Evolutionary conservation across 2,888 invertebrate species (phyloP), one percentile per base, ranked within the genome.

Genomic region (Dasysyrphus albostriatus): DNA sequence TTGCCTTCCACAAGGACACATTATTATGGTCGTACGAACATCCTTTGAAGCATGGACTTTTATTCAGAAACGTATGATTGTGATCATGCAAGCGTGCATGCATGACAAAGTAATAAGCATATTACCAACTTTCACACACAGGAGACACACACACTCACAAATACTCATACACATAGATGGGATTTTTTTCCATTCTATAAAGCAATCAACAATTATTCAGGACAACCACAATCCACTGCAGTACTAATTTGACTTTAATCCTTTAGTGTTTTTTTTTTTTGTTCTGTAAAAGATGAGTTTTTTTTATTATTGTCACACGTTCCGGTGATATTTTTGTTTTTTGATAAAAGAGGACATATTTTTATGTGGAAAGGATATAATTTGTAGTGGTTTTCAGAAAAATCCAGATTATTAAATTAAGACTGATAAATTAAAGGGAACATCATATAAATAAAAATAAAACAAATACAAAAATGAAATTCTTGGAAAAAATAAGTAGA

Each of bases 191-290:
- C 42, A n/a, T 47, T 56, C 10, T 67, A 51, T 56, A 56, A 56
- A 67, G 83, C 79, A 63, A 79, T 79, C 74, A 74, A 63, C 63
- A 61, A 61, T 61, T 59, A 84, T 80, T 80, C 81, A 81, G 76
- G 73, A 73, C 84, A 81, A 63, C 77, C 75, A 54, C 83, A 80
- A 61, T 80, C 29, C 81, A 75, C 44, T 63, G 44, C 84, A 73
- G 54, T 76, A 77, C 84, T 77, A 85, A 85, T 85, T 85, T 77
- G 76, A 73, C 76, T 81, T 81, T 69, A 77, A 81, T 81, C 37
- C 61, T 77, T 81, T 81, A 67, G 65, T 34, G n/a, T 59, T 39
- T 39, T 39, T 80, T 76, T 84, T 67, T 72, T 49, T 49, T 51
- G 12, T 12, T 32, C n/a, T 59, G 39, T 34, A 34, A 59, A 67